Evolutionary conservation across 1,140 invertebrate species (phyloP).

Genomic region (Drosophila murphyi): DNA sequence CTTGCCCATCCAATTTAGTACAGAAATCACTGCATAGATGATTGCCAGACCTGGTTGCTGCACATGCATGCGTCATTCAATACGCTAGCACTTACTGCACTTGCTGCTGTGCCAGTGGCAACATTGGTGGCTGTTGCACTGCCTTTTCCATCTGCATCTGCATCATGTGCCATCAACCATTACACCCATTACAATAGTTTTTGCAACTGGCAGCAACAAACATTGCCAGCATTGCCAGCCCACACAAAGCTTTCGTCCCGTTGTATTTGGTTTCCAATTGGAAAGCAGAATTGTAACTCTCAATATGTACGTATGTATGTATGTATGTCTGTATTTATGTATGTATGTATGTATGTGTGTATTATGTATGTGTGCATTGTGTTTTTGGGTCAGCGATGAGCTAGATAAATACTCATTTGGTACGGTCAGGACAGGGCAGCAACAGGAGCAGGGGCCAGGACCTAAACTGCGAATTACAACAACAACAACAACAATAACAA

Average conservation of each 20-base stretch:
- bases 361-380: neutral
- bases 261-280: neutral
- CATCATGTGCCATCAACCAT: no score
- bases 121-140: no score
- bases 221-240: neutral
- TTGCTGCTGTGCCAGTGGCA: no score
- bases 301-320: no score
- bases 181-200: no score
- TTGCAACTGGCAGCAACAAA: neutral
- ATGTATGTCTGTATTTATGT: neutral
- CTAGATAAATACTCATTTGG: neutral
- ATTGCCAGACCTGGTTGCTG: no score
- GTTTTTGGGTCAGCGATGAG: slow-evolving; percentile 7
- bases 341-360: neutral
- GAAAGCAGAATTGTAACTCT: neutral
- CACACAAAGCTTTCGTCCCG: neutral
- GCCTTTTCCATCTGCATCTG: no score
- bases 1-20: no score
- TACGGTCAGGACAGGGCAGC: no score
- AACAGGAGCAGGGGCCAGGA: neutral
- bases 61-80: no score
- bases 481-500: slow-evolving; percentile 38
- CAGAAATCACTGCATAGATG: no score
- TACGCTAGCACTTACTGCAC: no score
- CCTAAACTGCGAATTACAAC: slow-evolving; percentile 6